Base-by-base conservation (phyloP, 2,113 vertebrate species). In the Trochalopteron elliotii region DNA sequence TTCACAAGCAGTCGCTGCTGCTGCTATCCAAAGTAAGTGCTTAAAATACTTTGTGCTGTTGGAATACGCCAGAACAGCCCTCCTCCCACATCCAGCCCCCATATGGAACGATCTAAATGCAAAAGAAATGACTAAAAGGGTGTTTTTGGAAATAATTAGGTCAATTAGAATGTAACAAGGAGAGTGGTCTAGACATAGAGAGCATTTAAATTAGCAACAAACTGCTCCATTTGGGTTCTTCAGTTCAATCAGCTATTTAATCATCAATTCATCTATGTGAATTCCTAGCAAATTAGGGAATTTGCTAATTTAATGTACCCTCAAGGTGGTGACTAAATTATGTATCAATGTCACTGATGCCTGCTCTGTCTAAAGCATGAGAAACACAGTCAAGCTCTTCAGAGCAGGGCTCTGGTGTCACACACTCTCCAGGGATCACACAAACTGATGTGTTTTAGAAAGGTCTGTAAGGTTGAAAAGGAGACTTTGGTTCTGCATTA, bases 131-230 rank as follows among this genome's bases (percentile, higher is more conserved):
- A 93, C 82, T 95, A 93, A 94, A 96, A 92, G 85, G 63, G 71
- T 94, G 93, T 3, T 87, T 96, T 95, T 67, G 68, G 88, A 95
- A 96, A 94, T 96, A 96, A 97, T 95, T 95, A 97, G 92, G 88
- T 96, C 92, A 95, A 94, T 96, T 97, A 96, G 95, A 96, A 96
- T 95, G 93, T 96, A 96, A 96, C 88, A 95, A 95, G 88, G 80
- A 96, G 74, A 97, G 83, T 95, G 94, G 92, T 94, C 94, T 96
- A 94, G 94, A 96, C 93, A 92, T 64, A 90, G 68, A 89, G 2
- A 9, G 83, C 88, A 94, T 95, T 96, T 95, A 94, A 96, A 94
- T 96, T 96, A 95, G 92, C 86, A 94, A 88, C 85, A 93, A 96
- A 93, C 82, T 72, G 90, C 59, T 95, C 70, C 91, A 55, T 92